These are phyloP conservation scores for Neomicropteryx cornuta DNA, from an alignment of 1,140 invertebrate genomes.

Conservation along the genomic window DNA sequence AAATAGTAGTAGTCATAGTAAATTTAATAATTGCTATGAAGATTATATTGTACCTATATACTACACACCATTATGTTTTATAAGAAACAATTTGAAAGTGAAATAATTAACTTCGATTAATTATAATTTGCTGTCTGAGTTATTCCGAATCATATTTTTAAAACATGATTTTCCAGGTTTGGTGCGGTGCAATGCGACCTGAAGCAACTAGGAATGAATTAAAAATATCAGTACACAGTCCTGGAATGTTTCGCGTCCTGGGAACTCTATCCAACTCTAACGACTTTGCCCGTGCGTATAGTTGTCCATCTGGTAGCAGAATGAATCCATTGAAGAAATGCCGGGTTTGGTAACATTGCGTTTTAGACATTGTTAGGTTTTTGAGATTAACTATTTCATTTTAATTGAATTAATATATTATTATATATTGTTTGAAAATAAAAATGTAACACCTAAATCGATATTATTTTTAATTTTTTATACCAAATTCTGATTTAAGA, in stretches of 20 bases:
- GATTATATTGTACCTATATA: conserved; percentile 5
- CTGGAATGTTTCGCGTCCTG: conserved; percentile 82
- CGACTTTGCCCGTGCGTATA: conserved; percentile 78
- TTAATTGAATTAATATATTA: no score
- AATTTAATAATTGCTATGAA: background rate
- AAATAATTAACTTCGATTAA: background rate
- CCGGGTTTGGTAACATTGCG: conserved; percentile 77
- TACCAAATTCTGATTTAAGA: no score
- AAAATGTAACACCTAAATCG: no score
- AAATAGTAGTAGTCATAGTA: conserved; percentile 14
- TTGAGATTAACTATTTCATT: no score
- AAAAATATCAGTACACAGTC: conserved; percentile 89
- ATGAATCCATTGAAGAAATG: conserved; percentile 92
- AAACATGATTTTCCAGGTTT: conserved; percentile 52
- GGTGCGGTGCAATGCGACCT: conserved; percentile 94
- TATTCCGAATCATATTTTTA: no score
- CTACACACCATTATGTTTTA: background rate
- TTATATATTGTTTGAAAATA: no score
- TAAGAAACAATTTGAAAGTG: background rate
- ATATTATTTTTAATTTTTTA: no score
- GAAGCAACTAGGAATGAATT: conserved; percentile 93
- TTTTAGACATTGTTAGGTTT: no score
- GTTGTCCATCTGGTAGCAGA: conserved; percentile 62
- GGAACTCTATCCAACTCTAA: conserved; percentile 87
- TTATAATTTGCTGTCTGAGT: background rate